Percentiles rank a stretch among this genome's conserved stretches.
Conservation (phyloP, 2,888 invertebrate genomes). For the Trichogramma evanescens region DNA sequence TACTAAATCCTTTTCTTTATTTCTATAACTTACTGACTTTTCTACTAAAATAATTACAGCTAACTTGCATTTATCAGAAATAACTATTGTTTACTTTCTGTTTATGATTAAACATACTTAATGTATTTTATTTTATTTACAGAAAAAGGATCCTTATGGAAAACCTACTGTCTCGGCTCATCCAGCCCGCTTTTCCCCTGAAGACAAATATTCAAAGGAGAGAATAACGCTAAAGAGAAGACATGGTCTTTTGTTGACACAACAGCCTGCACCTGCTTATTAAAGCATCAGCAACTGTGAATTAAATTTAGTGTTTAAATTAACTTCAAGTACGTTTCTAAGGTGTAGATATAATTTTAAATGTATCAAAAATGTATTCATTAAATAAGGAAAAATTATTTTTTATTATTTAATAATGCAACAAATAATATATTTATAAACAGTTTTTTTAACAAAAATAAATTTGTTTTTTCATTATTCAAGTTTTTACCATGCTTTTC, state of each 20-base stretch:
- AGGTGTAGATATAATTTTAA: not conserved
- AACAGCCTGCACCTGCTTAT: constrained; percentile 67
- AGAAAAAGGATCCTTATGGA: constrained; percentile 74
- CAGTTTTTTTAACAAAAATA: not conserved
- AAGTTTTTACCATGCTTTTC: no score
- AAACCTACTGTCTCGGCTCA: constrained; percentile 83
- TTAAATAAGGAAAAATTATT: not conserved
- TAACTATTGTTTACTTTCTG: not conserved
- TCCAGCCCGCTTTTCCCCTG: constrained; percentile 93
- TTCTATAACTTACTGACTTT: no score
- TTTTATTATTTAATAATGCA: no score
- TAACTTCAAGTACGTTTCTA: constrained; percentile 13
- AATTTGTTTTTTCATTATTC: no score
- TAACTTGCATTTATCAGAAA: constrained; percentile 1
- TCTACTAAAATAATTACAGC: no score
- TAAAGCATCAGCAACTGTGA: constrained; percentile 38
- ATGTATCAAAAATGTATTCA: not conserved
- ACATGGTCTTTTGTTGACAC: constrained; percentile 79
- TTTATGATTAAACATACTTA: not conserved
- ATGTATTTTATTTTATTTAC: constrained; percentile 39
- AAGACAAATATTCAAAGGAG: constrained; percentile 87
- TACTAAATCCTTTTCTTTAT: no score
- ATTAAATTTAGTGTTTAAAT: constrained; percentile 10
- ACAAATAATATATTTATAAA: not conserved
- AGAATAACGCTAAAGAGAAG: constrained; percentile 83